Evolutionary conservation across 2,888 invertebrate genomes (phyloP), one percentile per base, ranked within the genome.

Genomic region (Thymelicus acteon): DNA sequence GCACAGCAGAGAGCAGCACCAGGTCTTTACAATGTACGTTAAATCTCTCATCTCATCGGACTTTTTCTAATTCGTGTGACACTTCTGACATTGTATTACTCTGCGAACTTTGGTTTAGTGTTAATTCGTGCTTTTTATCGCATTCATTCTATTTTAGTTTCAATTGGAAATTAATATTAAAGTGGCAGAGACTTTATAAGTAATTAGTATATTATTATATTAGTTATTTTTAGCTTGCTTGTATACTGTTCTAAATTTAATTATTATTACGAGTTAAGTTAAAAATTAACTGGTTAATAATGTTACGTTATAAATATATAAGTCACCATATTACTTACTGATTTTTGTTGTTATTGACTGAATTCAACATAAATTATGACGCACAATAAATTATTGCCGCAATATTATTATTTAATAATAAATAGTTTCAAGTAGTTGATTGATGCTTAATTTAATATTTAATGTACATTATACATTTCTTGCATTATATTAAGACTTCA

Each of bases 1-100:
- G 95, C 95, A 74, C 95, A 95, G 83, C 94, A 88, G 83, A 91
- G 95, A 82, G 95, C 95, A 90, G 95, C 95, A 91, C 95, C 95
- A 84, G 95, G 95, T 90, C 89, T 94, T 86, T 94, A 94, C 89
- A 94, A 93, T 88, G 89, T 93, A 74, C 94, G 94, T 82, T 91
- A 68, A 78, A 71, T 71, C 65, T 71, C 19, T 71, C 71, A 71
- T 65, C 60, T 65, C 71, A 65, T 49, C 31, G 65, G 44, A 71
- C 71, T 71, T 5, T 31, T 31, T 31, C 37, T 71, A 31, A 37
- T 48, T 69, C 39, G 39, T 47, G 63, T 71, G 66, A 67, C 47
- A 39, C 57, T 67, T 60, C 44, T 24, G 24, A 60, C 48, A 60
- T 64, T 52, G 49, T 37, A 57, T 57, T 57, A 68, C 47, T 70